Evolutionary conservation across 2,797 vertebrate species (phyloP), one percentile per base, ranked within the genome.

Genomic region (Thripadectes ignobilis): DNA sequence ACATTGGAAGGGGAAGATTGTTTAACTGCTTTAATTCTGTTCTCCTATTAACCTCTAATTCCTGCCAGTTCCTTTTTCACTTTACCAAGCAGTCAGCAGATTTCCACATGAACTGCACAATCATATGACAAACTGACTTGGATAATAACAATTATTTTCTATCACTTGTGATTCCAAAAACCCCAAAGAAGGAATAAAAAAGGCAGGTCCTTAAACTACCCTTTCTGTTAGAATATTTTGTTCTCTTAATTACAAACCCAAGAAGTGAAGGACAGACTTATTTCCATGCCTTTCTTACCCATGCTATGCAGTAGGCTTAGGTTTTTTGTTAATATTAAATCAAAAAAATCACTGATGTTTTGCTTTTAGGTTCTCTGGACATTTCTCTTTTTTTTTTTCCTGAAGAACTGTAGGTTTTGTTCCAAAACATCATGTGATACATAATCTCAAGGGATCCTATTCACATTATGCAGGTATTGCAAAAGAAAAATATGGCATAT

Each of bases 381-480:
- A 45, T 36, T 63, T 45, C 4, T 10, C 1, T 16, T 58, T 62
- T 58, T 36, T 75, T 74, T 74, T 57, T 45, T 59, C 21, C 34
- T 58, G 29, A 58, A 72, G 48, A 93, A 79, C 6, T 51, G 14
- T 27, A 55, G 38, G 23, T 1, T 85, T 88, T 74, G 30, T 39
- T 92, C 16, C 88, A 93, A 96, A 96, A 90, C 58, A 93, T 68
- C 91, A 94, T 7, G 57, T 95, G 79, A 88, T 43, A 51, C 8
- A 2, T 48, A 86, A 85, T 49, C 93, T 38, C 74, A 79, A 65
- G 81, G 52, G 49, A 96, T 88, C 26, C 63, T 52, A 93, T 63
- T 87, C 85, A 67, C 67, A 62, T 90, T 49, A 73, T 16, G 49
- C 41, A 87, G 85, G 74, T 67, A 87, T 94, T 96, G 94, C 93